Base-by-base conservation (phyloP, 2,797 vertebrate species). In the Rhyacichthys aspro region DNA sequence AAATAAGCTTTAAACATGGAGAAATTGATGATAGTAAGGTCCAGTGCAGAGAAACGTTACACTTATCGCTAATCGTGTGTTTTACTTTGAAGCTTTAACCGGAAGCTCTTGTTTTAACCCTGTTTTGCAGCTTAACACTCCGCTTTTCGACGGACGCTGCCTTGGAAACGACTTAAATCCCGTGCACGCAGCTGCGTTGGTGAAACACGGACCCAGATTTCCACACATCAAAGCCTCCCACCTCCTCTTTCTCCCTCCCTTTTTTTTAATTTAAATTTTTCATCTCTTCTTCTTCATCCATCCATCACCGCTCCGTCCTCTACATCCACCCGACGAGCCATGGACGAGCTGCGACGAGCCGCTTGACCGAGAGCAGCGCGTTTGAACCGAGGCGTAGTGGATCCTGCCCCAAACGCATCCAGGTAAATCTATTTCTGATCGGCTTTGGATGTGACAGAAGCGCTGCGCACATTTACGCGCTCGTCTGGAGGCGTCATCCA, bases 141-240 rank as follows among this genome's bases (percentile, higher is more conserved):
- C 7, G 68, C 55, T 16, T 28, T 5, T 78, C 68, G 47, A 78
- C 70, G 74, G 81, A 86, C 81, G 91, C 90, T 92, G 89, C 90
- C 90, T 87, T 88, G 91, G 91, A 90, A 91, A 93, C 86, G 71
- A 81, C 90, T 85, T 70, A 83, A 83, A 82, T 82, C 82, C 79
- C 62, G 67, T 73, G 67, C 78, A 79, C 70, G 85, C 83, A 77
- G 77, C 81, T 75, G 77, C 72, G 52, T 55, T 9, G 74, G 74
- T 56, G 75, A 86, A 41, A 11, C 67, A 18, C 72, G 82, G 82
- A 87, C 82, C 63, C 86, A 86, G 69, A 88, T 88, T 79, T 81
- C 71, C 66, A 69, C 76, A 88, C 84, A 79, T 86, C 86, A 81
- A 83, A 90, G 76, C 77, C 81, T 80, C 70, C 72, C 59, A 41